Evolutionary conservation across 2,888 invertebrate species (phyloP).

Genomic region (Heliconius ismenius): DNA sequence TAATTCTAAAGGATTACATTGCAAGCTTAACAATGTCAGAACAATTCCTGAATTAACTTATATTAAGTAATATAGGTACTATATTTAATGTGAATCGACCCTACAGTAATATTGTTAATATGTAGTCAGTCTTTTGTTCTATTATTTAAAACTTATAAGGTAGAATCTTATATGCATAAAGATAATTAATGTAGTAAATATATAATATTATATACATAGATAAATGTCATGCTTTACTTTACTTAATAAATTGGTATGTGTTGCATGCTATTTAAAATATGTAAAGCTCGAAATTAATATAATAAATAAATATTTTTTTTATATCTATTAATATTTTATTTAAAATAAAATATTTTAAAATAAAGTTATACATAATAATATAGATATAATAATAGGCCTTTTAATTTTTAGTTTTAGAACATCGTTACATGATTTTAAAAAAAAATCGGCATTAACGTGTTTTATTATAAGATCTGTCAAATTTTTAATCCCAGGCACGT

Average conservation of each 20-base stretch:
- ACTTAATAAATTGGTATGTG: no score
- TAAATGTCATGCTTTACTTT: neutral
- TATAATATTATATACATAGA: neutral
- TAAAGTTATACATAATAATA: no score
- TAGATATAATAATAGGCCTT: no score
- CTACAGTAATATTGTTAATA: conserved; percentile 2
- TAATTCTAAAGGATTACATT: no score
- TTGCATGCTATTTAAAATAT: neutral
- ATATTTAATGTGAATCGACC: conserved; percentile 4
- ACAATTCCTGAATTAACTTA: neutral
- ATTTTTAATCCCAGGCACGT: no score
- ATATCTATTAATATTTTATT: no score
- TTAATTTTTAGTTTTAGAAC: no score
- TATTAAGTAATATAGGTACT: neutral
- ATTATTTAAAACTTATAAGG: neutral
- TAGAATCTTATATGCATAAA: neutral
- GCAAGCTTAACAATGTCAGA: neutral
- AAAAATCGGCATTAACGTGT: no score
- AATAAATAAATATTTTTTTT: neutral
- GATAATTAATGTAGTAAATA: neutral
- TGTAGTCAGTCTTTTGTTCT: conserved; percentile 2
- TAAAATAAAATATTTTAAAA: no score
- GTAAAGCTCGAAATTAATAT: neutral
- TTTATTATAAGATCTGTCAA: no score
- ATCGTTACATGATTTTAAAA: no score